Evolutionary conservation across 2,888 invertebrate species (phyloP).

Genomic region (Melinopterus prodromus): DNA sequence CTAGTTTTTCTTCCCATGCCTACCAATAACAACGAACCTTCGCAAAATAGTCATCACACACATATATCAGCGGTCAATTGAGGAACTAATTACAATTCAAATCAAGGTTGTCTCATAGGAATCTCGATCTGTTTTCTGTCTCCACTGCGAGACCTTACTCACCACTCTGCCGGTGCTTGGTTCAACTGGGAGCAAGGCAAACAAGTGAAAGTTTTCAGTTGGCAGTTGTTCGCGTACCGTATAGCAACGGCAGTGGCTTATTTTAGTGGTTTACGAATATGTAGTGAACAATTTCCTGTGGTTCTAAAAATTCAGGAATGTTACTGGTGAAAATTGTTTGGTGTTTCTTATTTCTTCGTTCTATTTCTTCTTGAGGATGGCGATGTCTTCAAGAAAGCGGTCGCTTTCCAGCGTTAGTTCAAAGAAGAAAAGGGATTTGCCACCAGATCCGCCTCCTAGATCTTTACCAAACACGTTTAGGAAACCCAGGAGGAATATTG

Average conservation of each 20-base stretch:
- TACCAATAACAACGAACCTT: not conserved
- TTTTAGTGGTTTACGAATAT: not conserved
- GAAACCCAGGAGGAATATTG: constrained; percentile 66
- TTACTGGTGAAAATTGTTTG: not conserved
- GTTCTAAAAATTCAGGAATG: not conserved
- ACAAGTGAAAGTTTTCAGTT: constrained; percentile 39
- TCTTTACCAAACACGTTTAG: constrained; percentile 62
- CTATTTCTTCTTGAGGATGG: constrained; percentile 9
- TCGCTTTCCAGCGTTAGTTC: constrained; percentile 31
- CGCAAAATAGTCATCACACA: not conserved
- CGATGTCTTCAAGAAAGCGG: constrained; percentile 25
- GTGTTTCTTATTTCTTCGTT: not conserved
- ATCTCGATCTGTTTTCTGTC: constrained; percentile 12
- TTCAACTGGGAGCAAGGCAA: constrained; percentile 32
- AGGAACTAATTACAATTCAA: not conserved
- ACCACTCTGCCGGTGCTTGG: constrained; percentile 10
- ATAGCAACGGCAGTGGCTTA: constrained; percentile 14
- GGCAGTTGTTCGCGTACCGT: constrained; percentile 15
- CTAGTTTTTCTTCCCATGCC: not conserved
- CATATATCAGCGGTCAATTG: not conserved
- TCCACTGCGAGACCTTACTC: not conserved
- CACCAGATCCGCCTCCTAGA: constrained; percentile 57
- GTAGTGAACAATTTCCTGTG: not conserved
- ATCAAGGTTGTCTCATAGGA: not conserved
- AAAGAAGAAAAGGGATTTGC: constrained; percentile 26